A percentile compares a stretch with the other conserved stretches of the same genome.
phyloP scores from a whole-genome alignment of 2,888 invertebrate species.

The Sclerodermus sp. region DNA sequence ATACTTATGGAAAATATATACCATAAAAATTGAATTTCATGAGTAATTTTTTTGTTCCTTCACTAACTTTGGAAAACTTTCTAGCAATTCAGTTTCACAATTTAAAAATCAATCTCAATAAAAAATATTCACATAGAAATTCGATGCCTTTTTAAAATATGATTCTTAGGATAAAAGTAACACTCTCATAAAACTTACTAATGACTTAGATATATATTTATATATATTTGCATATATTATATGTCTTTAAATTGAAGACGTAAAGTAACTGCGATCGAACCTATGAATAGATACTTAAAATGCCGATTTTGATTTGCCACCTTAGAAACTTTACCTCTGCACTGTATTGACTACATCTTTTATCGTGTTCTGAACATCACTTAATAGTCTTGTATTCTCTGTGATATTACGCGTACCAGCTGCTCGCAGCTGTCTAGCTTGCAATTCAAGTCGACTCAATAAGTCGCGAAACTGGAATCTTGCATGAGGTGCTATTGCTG shows the following conservation, averaged over 20 bases:
- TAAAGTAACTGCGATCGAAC: constrained; percentile 4
- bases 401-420: constrained; percentile 71
- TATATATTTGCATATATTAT: constrained; percentile 21
- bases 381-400: constrained; percentile 69
- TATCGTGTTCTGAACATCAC: constrained; percentile 73
- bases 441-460: constrained; percentile 70
- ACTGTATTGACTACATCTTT: constrained; percentile 76
- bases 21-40: too few relatives aligned
- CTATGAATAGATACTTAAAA: background rate
- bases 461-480: constrained; percentile 85
- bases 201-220: constrained; percentile 39
- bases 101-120: too few relatives aligned
- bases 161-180: constrained; percentile 14
- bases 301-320: constrained; percentile 20
- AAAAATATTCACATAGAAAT: constrained; percentile 21
- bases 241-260: background rate
- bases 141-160: constrained; percentile 17
- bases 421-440: constrained; percentile 69
- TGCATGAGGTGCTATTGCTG: constrained; percentile 78
- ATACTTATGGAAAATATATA: too few relatives aligned
- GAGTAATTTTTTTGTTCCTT: too few relatives aligned
- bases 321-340: constrained; percentile 61
- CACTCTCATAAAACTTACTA: constrained; percentile 23
- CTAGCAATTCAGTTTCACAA: too few relatives aligned
- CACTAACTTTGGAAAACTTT: too few relatives aligned